Percentiles rank a stretch among this genome's conserved stretches.
Conservation (phyloP, 2,797 vertebrate species). For the Channa striata region DNA sequence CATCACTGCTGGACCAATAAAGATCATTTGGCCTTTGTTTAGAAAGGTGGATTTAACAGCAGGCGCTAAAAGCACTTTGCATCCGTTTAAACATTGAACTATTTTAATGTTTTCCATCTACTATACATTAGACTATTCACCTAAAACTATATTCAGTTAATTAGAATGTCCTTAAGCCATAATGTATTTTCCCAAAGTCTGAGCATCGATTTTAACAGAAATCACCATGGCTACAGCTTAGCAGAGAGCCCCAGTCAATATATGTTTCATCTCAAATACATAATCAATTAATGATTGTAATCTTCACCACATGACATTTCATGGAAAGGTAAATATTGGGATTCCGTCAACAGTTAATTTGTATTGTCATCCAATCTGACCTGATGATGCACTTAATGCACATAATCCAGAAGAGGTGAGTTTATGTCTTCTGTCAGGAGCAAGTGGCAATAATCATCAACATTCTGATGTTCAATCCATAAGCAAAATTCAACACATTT, state of each 20-base stretch:
- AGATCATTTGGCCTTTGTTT: slow-evolving; percentile 24
- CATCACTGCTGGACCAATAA: slow-evolving; percentile 9
- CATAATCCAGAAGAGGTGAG: slow-evolving; percentile 3
- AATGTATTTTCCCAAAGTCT: neutral
- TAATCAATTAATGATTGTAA: slow-evolving; percentile 1
- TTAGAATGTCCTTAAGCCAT: too few relatives aligned
- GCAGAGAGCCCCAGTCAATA: neutral
- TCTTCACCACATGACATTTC: neutral
- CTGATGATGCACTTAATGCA: slow-evolving; percentile 24
- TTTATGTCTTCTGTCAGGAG: slow-evolving; percentile 18
- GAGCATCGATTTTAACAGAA: neutral
- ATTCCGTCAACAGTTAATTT: slow-evolving; percentile 19
- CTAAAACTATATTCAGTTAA: neutral
- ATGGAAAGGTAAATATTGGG: slow-evolving; percentile 1
- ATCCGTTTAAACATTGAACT: neutral
- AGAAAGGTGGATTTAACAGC: neutral
- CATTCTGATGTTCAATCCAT: slow-evolving; percentile 31
- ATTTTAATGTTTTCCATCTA: neutral
- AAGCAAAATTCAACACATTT: slow-evolving; percentile 24
- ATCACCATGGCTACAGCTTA: neutral
- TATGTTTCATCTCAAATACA: neutral
- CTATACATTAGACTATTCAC: neutral
- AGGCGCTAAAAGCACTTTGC: neutral
- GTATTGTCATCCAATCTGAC: neutral
- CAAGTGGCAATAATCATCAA: slow-evolving; percentile 10